Conservation (phyloP, 2,113 vertebrate species). For the Nicator chloris region DNA sequence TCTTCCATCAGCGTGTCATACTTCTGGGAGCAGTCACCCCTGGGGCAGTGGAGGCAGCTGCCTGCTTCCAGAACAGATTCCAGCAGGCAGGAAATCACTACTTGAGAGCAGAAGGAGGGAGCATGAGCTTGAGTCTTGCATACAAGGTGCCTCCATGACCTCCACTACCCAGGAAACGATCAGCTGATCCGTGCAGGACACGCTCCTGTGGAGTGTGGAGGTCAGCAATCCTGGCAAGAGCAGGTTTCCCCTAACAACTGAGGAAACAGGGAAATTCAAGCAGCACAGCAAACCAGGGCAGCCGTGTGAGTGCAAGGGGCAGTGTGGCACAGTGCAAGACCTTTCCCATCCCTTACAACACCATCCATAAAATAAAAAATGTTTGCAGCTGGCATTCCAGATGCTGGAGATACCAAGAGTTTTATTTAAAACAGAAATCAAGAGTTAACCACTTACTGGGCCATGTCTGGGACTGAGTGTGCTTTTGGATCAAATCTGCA, state of each 20-base stretch:
- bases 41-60: background rate
- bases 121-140: fast-evolving
- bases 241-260: background rate
- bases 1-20: fast-evolving
- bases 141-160: fast-evolving
- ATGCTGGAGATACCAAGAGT: background rate
- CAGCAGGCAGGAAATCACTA: background rate
- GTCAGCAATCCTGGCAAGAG: background rate
- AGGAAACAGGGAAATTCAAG: background rate
- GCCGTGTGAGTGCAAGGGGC: background rate
- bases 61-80: background rate
- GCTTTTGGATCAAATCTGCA: background rate
- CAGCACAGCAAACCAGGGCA: background rate
- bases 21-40: background rate
- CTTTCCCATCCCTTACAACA: background rate
- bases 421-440: background rate
- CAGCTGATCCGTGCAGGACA: background rate
- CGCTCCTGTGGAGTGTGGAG: fast-evolving
- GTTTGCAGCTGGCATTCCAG: background rate
- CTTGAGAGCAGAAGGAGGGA: background rate
- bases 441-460: background rate
- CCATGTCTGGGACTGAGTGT: fast-evolving
- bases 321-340: background rate
- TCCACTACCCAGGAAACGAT: background rate
- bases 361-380: background rate